Evolutionary conservation across 2,888 invertebrate genomes (phyloP).

Genomic region (Parapristionchus giblindavisi): DNA sequence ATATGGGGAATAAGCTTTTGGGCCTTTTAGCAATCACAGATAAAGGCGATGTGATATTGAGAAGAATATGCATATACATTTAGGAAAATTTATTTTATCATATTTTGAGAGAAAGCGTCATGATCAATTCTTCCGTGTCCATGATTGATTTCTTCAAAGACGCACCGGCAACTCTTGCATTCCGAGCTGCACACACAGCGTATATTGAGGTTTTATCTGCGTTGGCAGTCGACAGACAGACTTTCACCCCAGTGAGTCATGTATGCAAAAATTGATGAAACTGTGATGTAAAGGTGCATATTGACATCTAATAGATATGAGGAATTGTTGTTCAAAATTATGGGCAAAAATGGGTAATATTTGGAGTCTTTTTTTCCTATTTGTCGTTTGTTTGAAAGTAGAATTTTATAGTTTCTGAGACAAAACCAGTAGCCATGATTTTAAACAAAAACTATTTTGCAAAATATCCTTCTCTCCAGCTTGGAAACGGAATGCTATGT

Average conservation of each 20-base stretch:
- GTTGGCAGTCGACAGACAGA: slow-evolving; percentile 58
- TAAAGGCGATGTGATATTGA: too few relatives aligned
- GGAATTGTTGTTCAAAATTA: too few relatives aligned
- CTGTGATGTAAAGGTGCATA: too few relatives aligned
- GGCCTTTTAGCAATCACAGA: too few relatives aligned
- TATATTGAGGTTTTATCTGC: slow-evolving; percentile 58
- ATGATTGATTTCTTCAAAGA: slow-evolving; percentile 51
- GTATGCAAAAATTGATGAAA: too few relatives aligned
- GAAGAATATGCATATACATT: neutral
- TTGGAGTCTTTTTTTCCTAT: too few relatives aligned
- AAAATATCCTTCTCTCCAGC: slow-evolving; percentile 41
- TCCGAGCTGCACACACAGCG: slow-evolving; percentile 57
- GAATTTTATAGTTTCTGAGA: too few relatives aligned
- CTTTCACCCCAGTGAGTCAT: slow-evolving; percentile 49
- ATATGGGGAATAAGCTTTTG: too few relatives aligned
- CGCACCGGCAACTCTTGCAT: slow-evolving; percentile 50
- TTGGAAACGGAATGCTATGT: slow-evolving; percentile 60
- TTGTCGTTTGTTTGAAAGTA: too few relatives aligned
- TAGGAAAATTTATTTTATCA: neutral
- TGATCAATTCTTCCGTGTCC: slow-evolving; percentile 60
- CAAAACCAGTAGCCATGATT: too few relatives aligned
- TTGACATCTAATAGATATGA: too few relatives aligned
- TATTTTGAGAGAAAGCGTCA: slow-evolving; percentile 49
- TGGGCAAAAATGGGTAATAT: too few relatives aligned
- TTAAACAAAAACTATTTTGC: neutral